phyloP scores from a whole-genome alignment of 2,797 vertebrate species.

The Manis javanica region DNA sequence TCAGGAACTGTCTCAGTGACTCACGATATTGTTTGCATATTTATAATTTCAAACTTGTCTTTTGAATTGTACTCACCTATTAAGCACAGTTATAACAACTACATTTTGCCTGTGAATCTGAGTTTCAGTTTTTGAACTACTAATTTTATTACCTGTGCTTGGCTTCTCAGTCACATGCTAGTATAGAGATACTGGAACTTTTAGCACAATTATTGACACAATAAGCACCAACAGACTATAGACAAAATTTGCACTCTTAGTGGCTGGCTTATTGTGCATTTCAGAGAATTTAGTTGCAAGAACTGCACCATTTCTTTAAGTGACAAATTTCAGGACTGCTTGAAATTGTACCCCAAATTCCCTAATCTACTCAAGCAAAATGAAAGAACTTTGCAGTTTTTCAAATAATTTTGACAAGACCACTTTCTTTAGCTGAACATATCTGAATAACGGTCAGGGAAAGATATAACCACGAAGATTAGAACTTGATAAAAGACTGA shows the following conservation, averaged over 20 bases:
- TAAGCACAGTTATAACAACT: background rate
- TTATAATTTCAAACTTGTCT: background rate
- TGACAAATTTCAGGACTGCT: background rate
- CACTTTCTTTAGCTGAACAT: background rate
- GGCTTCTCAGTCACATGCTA: background rate
- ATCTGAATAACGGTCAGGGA: background rate
- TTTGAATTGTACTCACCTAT: background rate
- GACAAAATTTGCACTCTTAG: background rate
- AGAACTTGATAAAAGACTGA: background rate
- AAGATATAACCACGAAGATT: background rate
- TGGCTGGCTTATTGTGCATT: background rate
- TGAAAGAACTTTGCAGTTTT: background rate
- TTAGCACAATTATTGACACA: background rate
- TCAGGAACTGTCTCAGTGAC: conserved; percentile 29
- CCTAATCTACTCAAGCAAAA: background rate
- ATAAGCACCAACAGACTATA: background rate
- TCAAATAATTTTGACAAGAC: background rate
- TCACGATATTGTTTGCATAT: background rate
- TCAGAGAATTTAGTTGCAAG: background rate
- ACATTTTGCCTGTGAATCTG: conserved; percentile 11
- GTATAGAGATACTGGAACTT: background rate
- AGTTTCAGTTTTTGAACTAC: background rate
- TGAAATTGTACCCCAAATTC: background rate
- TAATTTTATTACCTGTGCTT: background rate
- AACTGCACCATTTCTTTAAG: background rate